Evolutionary conservation across 2,113 vertebrate genomes (phyloP).

Genomic region (Athene cunicularia): DNA sequence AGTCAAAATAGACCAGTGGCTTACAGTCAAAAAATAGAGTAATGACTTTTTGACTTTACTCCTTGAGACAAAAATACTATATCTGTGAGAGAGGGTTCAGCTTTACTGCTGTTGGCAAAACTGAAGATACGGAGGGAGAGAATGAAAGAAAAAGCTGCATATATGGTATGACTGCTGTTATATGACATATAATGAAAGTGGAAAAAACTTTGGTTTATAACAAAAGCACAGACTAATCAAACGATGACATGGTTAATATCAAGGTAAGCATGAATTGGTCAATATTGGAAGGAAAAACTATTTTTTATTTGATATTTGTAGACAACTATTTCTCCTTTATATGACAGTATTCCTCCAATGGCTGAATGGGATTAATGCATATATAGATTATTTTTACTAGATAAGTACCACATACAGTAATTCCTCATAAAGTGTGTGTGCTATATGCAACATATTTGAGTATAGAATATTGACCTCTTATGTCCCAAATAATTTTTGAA

Average conservation of each 20-base stretch:
- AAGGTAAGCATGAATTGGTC: rapidly evolving
- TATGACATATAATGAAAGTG: not conserved
- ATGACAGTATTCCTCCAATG: not conserved
- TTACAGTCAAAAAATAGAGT: not conserved
- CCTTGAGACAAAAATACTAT: not conserved
- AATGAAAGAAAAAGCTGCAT: not conserved
- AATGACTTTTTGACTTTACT: not conserved
- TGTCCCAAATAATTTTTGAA: not conserved
- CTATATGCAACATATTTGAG: not conserved
- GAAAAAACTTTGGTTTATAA: not conserved
- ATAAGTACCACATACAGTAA: not conserved
- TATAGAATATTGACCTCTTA: not conserved
- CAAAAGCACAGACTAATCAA: not conserved
- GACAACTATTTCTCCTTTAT: not conserved
- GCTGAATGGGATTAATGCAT: not conserved
- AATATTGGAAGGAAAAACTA: not conserved
- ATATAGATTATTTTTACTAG: not conserved
- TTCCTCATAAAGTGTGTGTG: not conserved
- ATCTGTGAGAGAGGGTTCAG: not conserved
- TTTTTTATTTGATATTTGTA: not conserved
- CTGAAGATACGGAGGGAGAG: not conserved
- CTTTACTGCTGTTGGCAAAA: not conserved
- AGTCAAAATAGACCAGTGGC: not conserved
- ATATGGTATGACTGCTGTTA: not conserved
- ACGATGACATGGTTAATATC: not conserved